Evolutionary conservation across 2,113 vertebrate genomes (phyloP).

Genomic region (Leucosticte australis): DNA sequence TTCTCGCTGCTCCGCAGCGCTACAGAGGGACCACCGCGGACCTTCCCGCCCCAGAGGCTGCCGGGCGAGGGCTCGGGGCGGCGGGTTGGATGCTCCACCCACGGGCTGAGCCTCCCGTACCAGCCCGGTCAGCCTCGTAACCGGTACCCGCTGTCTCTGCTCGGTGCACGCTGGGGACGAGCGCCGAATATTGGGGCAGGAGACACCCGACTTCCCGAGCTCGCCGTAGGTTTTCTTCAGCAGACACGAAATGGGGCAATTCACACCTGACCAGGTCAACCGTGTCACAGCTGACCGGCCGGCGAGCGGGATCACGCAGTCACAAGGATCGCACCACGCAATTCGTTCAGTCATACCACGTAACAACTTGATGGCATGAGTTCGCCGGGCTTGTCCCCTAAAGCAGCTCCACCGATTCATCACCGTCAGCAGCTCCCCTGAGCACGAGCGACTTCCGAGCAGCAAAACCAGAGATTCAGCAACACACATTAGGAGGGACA

Average conservation of each 20-base stretch:
- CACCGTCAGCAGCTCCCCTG: not conserved
- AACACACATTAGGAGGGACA: too few species aligned
- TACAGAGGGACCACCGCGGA: not conserved
- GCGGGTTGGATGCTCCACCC: not conserved
- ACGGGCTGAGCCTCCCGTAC: not conserved
- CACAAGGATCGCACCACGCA: too few species aligned
- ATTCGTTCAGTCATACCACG: fast-evolving
- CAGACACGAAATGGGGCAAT: not conserved
- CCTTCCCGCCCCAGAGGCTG: too few species aligned
- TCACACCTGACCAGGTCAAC: fast-evolving
- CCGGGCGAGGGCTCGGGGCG: not conserved
- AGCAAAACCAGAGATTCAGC: not conserved
- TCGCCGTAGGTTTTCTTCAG: not conserved
- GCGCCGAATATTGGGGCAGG: not conserved
- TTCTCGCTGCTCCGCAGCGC: not conserved
- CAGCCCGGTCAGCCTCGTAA: too few species aligned
- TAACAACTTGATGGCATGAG: fast-evolving
- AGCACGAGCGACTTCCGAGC: not conserved
- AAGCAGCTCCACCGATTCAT: fast-evolving
- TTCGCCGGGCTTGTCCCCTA: too few species aligned
- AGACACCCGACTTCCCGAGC: fast-evolving
- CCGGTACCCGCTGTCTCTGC: fast-evolving
- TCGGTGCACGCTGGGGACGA: not conserved
- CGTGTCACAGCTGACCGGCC: not conserved
- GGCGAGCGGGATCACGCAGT: not conserved